phyloP scores from a whole-genome alignment of 2,113 vertebrate genomes.

The Prionailurus viverrinus region DNA sequence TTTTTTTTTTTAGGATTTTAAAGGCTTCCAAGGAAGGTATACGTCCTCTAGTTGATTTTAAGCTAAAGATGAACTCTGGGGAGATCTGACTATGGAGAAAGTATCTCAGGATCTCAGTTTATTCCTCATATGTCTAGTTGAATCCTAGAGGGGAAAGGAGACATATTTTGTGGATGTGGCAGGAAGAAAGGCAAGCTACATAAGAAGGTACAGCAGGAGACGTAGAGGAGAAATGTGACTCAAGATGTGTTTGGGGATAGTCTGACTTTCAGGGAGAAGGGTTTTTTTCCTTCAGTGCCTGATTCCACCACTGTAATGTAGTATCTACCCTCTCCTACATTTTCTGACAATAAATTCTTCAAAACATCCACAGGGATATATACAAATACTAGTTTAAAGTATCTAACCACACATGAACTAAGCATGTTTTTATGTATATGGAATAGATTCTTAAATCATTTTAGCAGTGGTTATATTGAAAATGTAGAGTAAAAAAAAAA shows the following conservation, averaged over 20 bases:
- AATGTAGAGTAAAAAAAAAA: neutral
- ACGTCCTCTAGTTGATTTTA: neutral
- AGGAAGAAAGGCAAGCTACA: neutral
- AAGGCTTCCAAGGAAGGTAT: neutral
- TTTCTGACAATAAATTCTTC: neutral
- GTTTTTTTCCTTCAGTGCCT: neutral
- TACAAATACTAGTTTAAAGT: neutral
- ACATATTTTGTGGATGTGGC: neutral
- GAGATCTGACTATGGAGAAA: neutral
- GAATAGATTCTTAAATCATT: constrained; percentile 1
- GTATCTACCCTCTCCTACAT: neutral
- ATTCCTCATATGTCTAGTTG: neutral
- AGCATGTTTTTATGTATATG: neutral
- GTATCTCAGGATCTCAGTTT: neutral
- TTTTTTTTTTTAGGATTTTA: neutral
- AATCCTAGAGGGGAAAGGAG: constrained; percentile 30
- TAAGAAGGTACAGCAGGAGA: neutral
- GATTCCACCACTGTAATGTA: neutral
- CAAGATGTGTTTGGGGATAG: neutral
- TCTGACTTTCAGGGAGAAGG: neutral
- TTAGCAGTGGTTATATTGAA: constrained; percentile 19
- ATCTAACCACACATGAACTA: neutral
- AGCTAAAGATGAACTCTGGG: neutral
- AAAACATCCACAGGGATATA: neutral
- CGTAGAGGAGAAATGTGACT: neutral